Evolutionary conservation across 2,113 vertebrate species (phyloP).

Genomic region (Psilopsiagon aymara): DNA sequence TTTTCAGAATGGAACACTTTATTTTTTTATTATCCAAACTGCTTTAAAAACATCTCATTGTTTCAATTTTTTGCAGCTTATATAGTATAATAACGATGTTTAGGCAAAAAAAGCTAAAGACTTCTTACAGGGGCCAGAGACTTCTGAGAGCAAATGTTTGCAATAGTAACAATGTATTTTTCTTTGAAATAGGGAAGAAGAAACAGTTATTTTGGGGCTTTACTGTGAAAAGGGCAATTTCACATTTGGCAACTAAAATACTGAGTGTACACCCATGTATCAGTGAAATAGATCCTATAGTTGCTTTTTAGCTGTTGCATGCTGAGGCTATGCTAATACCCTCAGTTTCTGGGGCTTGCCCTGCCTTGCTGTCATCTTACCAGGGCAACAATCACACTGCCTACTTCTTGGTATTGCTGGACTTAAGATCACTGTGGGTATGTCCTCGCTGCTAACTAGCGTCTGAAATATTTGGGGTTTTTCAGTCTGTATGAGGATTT

Average conservation of each 20-base stretch:
- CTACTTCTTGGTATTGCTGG: background rate
- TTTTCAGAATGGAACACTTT: conserved; percentile 7
- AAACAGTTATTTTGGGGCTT: background rate
- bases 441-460: background rate
- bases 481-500: background rate
- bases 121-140: background rate
- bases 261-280: background rate
- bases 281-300: background rate
- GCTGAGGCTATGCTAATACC: background rate
- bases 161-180: background rate
- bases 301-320: background rate
- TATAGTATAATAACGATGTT: background rate
- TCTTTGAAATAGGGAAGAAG: background rate
- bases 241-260: background rate
- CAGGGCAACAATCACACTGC: background rate
- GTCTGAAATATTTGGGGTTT: background rate
- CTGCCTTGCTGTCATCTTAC: background rate
- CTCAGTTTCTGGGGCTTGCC: background rate
- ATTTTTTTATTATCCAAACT: conserved; percentile 27
- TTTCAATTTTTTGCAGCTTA: conserved; percentile 21
- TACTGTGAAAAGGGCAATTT: background rate
- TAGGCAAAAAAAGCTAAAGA: background rate
- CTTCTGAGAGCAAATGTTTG: background rate
- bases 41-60: conserved; percentile 4
- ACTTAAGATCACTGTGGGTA: background rate